Base-by-base conservation (phyloP, 2,797 vertebrate genomes). In the Tragopan temminckii region DNA sequence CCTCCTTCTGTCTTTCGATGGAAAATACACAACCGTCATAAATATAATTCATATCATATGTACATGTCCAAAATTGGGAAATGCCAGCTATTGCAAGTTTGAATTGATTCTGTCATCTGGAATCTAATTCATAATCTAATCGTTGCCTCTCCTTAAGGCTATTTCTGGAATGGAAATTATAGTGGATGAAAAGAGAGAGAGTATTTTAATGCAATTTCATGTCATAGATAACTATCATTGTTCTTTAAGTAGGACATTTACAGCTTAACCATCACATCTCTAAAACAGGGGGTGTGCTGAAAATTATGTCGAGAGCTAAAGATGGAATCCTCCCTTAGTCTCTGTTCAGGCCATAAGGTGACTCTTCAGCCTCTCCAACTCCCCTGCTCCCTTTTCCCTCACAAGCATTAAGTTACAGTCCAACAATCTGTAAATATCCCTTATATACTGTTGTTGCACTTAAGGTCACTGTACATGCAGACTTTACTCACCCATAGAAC, bases 121-220 rank as follows among this genome's bases (percentile, higher is more conserved):
- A 92, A 89, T 90, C 90, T 88, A 92, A 94, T 88, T 96, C 90
- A 59, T 92, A 94, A 97, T 84, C 89, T 85, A 93, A 93, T 95
- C 4, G 0, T 76, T 18, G 2, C 40, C 29, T 95, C 89, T 95
- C 69, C 91, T 97, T 94, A 89, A 93, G 69, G 84, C 93, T 95
- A 64, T 95, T 95, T 95, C 93, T 90, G 67, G 77, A 89, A 80
- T 70, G 70, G 87, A 92, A 96, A 95, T 96, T 91, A 85, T 25
- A 92, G 87, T 92, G 85, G 80, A 67, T 95, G 90, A 95, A 92
- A 95, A 95, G 59, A 88, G 42, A 83, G 59, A 87, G 85, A 95
- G 85, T 91, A 70, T 94, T 97, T 97, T 95, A 88, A 94, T 94
- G 77, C 70, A 63, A 85, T 94, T 95, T 88, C 80, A 79, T 92